These are phyloP conservation scores for Polymixis flavicincta DNA, from an alignment of 2,888 invertebrate species.

Conservation along the genomic window DNA sequence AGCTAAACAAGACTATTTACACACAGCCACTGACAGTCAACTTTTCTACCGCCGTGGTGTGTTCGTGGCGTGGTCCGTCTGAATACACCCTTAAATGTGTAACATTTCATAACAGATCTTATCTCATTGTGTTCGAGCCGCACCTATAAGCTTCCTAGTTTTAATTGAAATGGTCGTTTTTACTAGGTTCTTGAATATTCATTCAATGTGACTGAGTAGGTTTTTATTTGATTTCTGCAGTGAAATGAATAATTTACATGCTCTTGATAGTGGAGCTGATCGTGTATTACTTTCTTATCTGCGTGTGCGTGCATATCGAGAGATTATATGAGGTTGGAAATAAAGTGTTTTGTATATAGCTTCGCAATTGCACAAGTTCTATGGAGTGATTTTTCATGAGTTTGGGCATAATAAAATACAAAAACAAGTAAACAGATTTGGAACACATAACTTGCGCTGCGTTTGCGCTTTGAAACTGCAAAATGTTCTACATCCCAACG, in stretches of 20 bases:
- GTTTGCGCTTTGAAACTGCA: no score
- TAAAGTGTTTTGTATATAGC: conserved; percentile 37
- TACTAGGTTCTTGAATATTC: conserved; percentile 49
- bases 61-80: not conserved
- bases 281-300: conserved; percentile 49
- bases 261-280: conserved; percentile 27
- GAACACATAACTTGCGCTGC: no score
- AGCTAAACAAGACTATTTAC: not conserved
- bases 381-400: no score
- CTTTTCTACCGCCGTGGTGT: not conserved
- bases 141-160: conserved; percentile 70
- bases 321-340: conserved; percentile 2
- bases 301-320: conserved; percentile 29
- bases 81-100: conserved; percentile 56
- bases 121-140: conserved; percentile 69
- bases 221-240: conserved; percentile 51
- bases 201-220: conserved; percentile 28
- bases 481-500: no score
- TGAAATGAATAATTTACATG: conserved; percentile 54
- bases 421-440: no score
- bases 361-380: conserved; percentile 8
- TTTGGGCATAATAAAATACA: no score
- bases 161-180: conserved; percentile 70
- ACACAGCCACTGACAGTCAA: not conserved
- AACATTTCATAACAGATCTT: conserved; percentile 76